Conservation (phyloP, 2,888 invertebrate species). For the Melikaiella ostensackeni region DNA sequence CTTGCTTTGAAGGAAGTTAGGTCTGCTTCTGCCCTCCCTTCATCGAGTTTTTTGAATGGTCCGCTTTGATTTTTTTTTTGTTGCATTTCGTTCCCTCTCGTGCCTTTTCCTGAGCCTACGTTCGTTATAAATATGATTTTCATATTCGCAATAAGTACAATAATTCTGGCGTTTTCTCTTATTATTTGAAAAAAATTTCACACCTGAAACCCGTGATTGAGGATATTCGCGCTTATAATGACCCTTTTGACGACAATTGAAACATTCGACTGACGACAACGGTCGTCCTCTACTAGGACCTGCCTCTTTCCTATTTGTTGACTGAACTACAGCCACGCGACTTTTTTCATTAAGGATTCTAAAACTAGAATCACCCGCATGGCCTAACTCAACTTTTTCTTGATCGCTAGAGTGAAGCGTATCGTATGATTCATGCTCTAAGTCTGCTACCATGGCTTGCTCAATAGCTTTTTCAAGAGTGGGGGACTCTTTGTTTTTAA, state of each 20-base stretch:
- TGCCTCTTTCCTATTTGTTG: not conserved
- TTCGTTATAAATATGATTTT: no score
- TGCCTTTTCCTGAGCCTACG: no score
- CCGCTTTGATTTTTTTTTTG: no score
- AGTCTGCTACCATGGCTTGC: not conserved
- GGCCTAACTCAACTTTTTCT: not conserved
- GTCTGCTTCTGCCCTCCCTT: no score
- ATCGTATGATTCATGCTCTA: not conserved
- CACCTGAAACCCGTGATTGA: not conserved
- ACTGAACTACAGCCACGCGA: not conserved
- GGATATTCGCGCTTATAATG: not conserved
- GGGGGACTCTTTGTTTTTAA: slow-evolving; percentile 22
- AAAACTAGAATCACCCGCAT: not conserved
- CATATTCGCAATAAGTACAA: not conserved
- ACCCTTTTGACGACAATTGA: not conserved
- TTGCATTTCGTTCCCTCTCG: no score
- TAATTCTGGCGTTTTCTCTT: not conserved
- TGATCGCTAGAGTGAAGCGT: not conserved
- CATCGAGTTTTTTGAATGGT: no score
- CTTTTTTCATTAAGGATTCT: not conserved
- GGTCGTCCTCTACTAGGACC: not conserved
- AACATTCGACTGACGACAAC: not conserved
- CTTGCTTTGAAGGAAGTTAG: no score
- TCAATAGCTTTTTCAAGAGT: not conserved
- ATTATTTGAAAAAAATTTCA: not conserved